A percentile compares a stretch with the other conserved stretches of the same genome.
Evolutionary conservation across 2,888 invertebrate genomes (phyloP).

Genomic region (Noctua pronuba): DNA sequence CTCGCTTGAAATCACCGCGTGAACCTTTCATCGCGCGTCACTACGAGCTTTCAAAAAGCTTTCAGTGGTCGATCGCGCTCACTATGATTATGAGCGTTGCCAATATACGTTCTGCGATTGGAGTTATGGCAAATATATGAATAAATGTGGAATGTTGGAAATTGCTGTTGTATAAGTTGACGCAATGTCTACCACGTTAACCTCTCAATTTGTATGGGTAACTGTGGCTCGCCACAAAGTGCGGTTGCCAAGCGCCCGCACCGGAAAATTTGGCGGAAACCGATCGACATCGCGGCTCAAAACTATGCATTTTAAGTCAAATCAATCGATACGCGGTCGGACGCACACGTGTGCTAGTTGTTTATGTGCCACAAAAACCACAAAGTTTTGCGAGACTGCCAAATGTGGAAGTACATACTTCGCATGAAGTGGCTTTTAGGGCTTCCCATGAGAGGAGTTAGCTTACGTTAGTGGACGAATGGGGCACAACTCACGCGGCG

Average conservation of each 20-base stretch:
- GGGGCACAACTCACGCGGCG: slow-evolving; percentile 81
- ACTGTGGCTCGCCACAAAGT: slow-evolving; percentile 79
- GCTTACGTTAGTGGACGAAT: slow-evolving; percentile 83
- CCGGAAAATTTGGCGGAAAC: slow-evolving; percentile 86
- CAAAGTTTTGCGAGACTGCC: slow-evolving; percentile 87
- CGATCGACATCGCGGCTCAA: slow-evolving; percentile 85
- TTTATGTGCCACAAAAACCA: slow-evolving; percentile 89
- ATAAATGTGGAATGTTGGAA: slow-evolving; percentile 68
- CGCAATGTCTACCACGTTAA: slow-evolving; percentile 71
- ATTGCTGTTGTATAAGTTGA: slow-evolving; percentile 67
- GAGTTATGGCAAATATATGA: slow-evolving; percentile 73
- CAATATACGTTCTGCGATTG: slow-evolving; percentile 79
- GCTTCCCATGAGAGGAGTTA: slow-evolving; percentile 86
- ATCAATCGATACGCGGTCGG: slow-evolving; percentile 88
- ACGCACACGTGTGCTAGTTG: slow-evolving; percentile 86
- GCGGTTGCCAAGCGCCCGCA: slow-evolving; percentile 86
- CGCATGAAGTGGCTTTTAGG: slow-evolving; percentile 85
- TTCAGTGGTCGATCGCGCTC: slow-evolving; percentile 86
- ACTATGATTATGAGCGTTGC: slow-evolving; percentile 83
- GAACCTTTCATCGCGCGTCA: slow-evolving; percentile 86
- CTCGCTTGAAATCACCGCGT: slow-evolving; percentile 82
- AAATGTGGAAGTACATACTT: slow-evolving; percentile 82
- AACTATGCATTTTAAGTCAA: slow-evolving; percentile 88
- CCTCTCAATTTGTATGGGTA: slow-evolving; percentile 78
- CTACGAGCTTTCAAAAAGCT: slow-evolving; percentile 88